A percentile compares a stretch with the other conserved stretches of the same genome.
Conservation (phyloP, 2,113 vertebrate genomes). For the Phalacrocorax pelagicus region DNA sequence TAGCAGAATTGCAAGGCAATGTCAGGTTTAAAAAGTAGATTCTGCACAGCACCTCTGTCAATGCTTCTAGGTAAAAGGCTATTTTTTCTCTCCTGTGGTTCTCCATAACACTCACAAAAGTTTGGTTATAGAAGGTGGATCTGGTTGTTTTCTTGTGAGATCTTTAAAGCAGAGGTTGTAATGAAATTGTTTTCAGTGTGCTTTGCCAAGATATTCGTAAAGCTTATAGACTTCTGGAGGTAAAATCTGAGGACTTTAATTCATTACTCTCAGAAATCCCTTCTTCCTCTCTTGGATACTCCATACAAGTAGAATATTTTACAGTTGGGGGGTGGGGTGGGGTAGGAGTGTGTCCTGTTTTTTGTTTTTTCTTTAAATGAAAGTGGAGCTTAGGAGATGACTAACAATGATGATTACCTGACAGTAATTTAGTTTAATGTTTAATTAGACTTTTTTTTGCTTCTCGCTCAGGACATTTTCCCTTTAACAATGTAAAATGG, state of each 20-base stretch:
- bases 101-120: not conserved
- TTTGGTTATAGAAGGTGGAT: not conserved
- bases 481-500: not conserved
- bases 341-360: too few relatives aligned
- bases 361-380: not conserved
- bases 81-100: not conserved
- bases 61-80: not conserved
- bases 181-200: not conserved
- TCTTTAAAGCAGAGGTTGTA: not conserved
- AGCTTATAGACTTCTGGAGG: not conserved
- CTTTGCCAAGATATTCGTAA: not conserved
- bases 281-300: not conserved
- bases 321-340: too few relatives aligned
- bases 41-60: not conserved
- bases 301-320: not conserved
- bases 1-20: not conserved
- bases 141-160: not conserved
- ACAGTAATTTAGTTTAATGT: not conserved
- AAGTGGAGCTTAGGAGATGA: not conserved
- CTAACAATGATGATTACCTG: not conserved
- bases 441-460: not conserved
- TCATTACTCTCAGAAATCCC: not conserved
- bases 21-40: not conserved
- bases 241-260: not conserved
- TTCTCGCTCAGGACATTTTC: not conserved